A percentile compares a stretch with the other conserved stretches of the same genome.
Conservation (phyloP, 2,888 invertebrate genomes). For the Mesopsocus fuscifrons region DNA sequence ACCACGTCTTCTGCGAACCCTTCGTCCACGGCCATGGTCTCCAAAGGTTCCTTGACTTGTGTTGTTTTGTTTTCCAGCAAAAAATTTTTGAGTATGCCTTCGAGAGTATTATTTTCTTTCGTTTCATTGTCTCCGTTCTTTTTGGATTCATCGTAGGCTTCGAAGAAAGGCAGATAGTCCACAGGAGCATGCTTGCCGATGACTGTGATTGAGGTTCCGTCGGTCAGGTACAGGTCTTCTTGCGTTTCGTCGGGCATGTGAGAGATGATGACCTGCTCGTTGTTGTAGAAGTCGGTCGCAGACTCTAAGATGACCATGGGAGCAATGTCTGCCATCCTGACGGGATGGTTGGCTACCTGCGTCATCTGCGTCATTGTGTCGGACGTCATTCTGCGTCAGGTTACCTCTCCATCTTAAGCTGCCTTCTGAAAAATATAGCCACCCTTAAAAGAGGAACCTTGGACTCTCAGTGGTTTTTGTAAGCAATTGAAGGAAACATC, state of each 20-base stretch:
- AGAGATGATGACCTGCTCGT: conserved; percentile 5
- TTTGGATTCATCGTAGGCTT: not conserved
- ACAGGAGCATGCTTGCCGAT: not conserved
- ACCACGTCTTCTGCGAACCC: too few species aligned
- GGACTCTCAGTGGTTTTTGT: too few species aligned
- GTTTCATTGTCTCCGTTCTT: not conserved
- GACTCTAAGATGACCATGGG: conserved; percentile 1
- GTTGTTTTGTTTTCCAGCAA: conserved; percentile 2
- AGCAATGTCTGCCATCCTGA: conserved; percentile 2
- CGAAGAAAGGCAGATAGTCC: not conserved
- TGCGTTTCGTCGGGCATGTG: not conserved
- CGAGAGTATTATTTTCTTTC: not conserved
- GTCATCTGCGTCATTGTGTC: too few species aligned
- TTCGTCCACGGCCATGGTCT: not conserved
- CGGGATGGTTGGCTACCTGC: too few species aligned
- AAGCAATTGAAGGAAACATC: too few species aligned
- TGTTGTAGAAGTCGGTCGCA: conserved; percentile 1
- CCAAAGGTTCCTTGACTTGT: not conserved
- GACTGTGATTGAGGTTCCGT: not conserved
- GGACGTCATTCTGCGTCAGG: too few species aligned
- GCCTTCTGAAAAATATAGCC: too few species aligned
- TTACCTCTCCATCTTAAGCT: too few species aligned
- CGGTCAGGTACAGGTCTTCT: not conserved
- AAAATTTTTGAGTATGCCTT: conserved; percentile 8
- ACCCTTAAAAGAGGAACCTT: too few species aligned